Conservation (phyloP, 2,888 invertebrate species). For the Brachylomia viminalis region DNA sequence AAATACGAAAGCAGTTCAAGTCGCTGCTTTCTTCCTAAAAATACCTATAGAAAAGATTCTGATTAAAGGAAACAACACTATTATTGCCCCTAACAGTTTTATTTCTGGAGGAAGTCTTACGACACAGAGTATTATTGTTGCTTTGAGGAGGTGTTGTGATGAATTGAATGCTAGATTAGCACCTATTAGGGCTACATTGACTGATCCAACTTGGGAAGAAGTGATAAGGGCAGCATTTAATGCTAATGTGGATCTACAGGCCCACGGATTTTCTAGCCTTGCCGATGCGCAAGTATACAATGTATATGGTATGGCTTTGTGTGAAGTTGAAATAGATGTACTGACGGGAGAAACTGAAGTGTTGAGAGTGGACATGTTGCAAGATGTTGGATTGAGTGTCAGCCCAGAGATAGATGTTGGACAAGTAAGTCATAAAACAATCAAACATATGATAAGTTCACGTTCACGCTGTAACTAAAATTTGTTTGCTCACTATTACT, state of each 20-base stretch:
- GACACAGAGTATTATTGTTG: conserved; percentile 91
- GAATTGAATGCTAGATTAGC: conserved; percentile 82
- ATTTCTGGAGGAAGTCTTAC: conserved; percentile 92
- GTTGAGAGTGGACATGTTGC: conserved; percentile 91
- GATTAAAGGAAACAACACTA: conserved; percentile 91
- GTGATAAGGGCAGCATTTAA: conserved; percentile 84
- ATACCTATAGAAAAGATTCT: conserved; percentile 91
- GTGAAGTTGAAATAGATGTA: conserved; percentile 93
- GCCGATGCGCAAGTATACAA: conserved; percentile 67
- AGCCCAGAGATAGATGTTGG: conserved; percentile 92
- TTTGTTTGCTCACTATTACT: too few species aligned
- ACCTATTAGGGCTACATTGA: conserved; percentile 76
- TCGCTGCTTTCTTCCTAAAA: conserved; percentile 91
- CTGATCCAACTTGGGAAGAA: conserved; percentile 86
- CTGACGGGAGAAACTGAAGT: conserved; percentile 92
- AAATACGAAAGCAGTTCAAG: conserved; percentile 92
- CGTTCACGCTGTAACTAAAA: too few species aligned
- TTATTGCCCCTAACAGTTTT: conserved; percentile 91
- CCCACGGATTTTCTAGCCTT: conserved; percentile 65
- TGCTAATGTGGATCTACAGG: conserved; percentile 69
- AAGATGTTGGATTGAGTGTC: conserved; percentile 92
- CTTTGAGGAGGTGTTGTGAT: conserved; percentile 86
- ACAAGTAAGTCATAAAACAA: conserved; percentile 80
- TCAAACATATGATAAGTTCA: too few species aligned
- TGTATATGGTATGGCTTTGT: conserved; percentile 89